Percentiles rank a stretch among this genome's conserved stretches.
phyloP scores from a whole-genome alignment of 2,888 invertebrate species.

The Protonemura montana region DNA sequence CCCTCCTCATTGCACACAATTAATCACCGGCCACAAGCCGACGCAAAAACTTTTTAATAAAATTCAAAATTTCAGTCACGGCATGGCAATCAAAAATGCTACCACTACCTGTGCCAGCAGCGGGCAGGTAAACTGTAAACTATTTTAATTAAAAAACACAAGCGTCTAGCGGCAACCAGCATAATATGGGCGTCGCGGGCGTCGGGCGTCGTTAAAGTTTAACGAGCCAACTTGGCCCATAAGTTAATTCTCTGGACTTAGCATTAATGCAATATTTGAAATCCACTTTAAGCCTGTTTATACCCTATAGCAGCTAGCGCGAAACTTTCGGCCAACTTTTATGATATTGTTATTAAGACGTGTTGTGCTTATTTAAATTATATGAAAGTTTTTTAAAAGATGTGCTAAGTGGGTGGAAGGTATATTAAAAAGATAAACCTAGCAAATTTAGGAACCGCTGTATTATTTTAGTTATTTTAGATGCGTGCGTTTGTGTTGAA shows the following conservation, averaged over 20 bases:
- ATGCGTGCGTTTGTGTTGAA: no score
- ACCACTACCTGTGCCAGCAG: background rate
- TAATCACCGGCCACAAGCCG: background rate
- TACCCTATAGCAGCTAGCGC: background rate
- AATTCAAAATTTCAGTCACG: slow-evolving; percentile 28
- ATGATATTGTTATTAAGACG: background rate
- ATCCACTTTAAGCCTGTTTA: slow-evolving; percentile 20
- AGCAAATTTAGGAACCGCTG: no score
- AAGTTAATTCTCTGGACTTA: slow-evolving; percentile 34
- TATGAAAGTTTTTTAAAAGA: background rate
- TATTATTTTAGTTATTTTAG: no score
- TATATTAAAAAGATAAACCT: no score
- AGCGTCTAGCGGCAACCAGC: background rate
- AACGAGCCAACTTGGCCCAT: slow-evolving; percentile 27
- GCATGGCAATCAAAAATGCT: background rate
- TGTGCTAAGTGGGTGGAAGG: no score
- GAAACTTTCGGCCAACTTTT: background rate
- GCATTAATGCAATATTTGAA: slow-evolving; percentile 14
- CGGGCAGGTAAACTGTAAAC: slow-evolving; percentile 28
- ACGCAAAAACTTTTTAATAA: slow-evolving; percentile 7
- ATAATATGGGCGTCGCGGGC: background rate
- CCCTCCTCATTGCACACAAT: background rate
- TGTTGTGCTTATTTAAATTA: background rate
- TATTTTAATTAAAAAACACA: slow-evolving; percentile 38
- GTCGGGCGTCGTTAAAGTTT: background rate